A percentile compares a stretch with the other conserved stretches of the same genome.
phyloP scores from a whole-genome alignment of 2,888 invertebrate genomes.

The Oxyscelio sp. region DNA sequence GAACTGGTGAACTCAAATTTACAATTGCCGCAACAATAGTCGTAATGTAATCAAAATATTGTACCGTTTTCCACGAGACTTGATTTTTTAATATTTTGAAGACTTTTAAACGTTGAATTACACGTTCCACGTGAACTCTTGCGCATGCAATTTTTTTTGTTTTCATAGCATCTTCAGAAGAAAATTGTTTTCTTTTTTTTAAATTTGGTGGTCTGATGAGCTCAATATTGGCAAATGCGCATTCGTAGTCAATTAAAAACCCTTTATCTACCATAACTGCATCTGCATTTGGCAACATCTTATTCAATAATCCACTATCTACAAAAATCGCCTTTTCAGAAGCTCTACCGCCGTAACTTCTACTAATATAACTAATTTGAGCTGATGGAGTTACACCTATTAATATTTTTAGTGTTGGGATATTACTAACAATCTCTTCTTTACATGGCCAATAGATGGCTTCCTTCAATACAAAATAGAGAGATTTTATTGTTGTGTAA shows the following conservation, averaged over 20 bases:
- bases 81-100: conserved; percentile 60
- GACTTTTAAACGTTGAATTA: conserved; percentile 66
- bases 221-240: conserved; percentile 57
- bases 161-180: conserved; percentile 50
- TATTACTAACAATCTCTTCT: background rate
- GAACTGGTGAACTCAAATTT: conserved; percentile 37
- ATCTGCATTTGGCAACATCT: conserved; percentile 48
- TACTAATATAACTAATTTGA: conserved; percentile 66
- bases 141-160: conserved; percentile 71
- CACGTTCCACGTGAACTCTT: conserved; percentile 72
- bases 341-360: conserved; percentile 66
- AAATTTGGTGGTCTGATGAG: conserved; percentile 71
- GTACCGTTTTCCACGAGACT: background rate
- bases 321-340: conserved; percentile 72
- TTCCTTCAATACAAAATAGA: too few species aligned
- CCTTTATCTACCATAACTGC: too few species aligned
- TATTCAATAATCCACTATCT: conserved; percentile 55
- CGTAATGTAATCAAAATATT: conserved; percentile 19
- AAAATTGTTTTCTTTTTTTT: conserved; percentile 65
- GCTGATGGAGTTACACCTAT: conserved; percentile 72
- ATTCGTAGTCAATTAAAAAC: conserved; percentile 69
- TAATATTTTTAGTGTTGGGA: conserved; percentile 66
- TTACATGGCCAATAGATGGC: background rate
- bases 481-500: too few species aligned
- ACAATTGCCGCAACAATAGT: conserved; percentile 9